phyloP scores from a whole-genome alignment of 2,113 vertebrate genomes.

The Rallus limicola region DNA sequence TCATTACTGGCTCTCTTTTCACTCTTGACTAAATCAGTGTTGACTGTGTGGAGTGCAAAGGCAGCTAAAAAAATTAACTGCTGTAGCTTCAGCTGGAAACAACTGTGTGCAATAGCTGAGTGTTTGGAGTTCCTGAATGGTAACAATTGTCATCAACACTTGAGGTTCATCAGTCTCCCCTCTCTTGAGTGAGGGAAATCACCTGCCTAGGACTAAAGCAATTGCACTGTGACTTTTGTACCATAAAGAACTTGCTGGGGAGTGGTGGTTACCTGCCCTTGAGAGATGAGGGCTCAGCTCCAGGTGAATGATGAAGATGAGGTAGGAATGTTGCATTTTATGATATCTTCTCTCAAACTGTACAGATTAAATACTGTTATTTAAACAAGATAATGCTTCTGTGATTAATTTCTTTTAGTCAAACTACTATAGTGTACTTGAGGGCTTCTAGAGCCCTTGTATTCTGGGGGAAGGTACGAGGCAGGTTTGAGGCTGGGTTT shows the following conservation, averaged over 20 bases:
- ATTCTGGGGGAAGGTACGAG: rapidly evolving
- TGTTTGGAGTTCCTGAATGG: neutral
- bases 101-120: neutral
- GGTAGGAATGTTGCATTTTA: constrained; percentile 49
- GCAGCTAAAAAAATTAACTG: neutral
- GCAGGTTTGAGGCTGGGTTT: neutral
- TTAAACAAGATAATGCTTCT: constrained; percentile 18
- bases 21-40: neutral
- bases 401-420: neutral
- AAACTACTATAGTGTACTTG: neutral
- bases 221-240: constrained; percentile 50
- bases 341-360: constrained; percentile 16
- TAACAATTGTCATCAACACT: neutral
- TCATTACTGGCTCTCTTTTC: neutral
- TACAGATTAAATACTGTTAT: constrained; percentile 66
- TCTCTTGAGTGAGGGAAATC: neutral
- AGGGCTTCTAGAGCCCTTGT: neutral
- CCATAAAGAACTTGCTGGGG: neutral
- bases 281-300: neutral
- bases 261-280: neutral
- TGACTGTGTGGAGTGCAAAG: neutral
- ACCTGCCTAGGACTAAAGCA: constrained; percentile 9
- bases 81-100: neutral
- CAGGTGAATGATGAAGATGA: constrained; percentile 17
- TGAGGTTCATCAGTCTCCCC: constrained; percentile 10